phyloP scores from a whole-genome alignment of 2,888 invertebrate species.

The Sepiola atlantica region DNA sequence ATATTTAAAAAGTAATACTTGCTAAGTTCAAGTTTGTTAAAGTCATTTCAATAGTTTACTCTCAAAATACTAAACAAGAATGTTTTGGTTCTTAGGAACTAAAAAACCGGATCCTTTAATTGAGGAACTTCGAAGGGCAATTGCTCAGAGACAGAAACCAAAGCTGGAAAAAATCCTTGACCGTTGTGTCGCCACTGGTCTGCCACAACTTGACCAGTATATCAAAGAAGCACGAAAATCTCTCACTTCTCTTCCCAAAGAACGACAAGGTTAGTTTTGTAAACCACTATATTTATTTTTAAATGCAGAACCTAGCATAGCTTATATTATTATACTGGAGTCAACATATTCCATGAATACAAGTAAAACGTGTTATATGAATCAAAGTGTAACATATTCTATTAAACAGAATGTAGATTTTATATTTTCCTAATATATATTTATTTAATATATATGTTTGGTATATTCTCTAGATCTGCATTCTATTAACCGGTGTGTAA shows the following conservation, averaged over 20 bases:
- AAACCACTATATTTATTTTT: neutral
- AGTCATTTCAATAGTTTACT: too few species aligned
- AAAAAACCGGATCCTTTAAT: neutral
- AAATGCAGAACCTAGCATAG: neutral
- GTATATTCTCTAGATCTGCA: too few species aligned
- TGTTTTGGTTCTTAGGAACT: neutral
- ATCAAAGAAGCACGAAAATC: neutral
- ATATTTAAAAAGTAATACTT: too few species aligned
- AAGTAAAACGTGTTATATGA: neutral
- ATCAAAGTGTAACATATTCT: neutral
- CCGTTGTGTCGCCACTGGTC: neutral
- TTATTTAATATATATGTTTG: too few species aligned
- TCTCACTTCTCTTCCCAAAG: neutral
- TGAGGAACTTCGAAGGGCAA: neutral
- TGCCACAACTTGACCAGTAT: conserved; percentile 32
- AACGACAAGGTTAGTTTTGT: neutral
- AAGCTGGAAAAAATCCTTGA: neutral
- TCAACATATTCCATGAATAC: neutral
- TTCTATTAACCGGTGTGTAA: neutral
- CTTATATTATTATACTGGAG: neutral
- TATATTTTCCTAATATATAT: too few species aligned
- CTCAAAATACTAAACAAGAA: neutral
- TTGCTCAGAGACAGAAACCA: neutral
- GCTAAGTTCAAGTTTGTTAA: too few species aligned
- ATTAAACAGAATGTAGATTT: neutral